A percentile compares a stretch with the other conserved stretches of the same genome.
phyloP scores from a whole-genome alignment of 2,113 vertebrate species.

The Arothron firmamentum region DNA sequence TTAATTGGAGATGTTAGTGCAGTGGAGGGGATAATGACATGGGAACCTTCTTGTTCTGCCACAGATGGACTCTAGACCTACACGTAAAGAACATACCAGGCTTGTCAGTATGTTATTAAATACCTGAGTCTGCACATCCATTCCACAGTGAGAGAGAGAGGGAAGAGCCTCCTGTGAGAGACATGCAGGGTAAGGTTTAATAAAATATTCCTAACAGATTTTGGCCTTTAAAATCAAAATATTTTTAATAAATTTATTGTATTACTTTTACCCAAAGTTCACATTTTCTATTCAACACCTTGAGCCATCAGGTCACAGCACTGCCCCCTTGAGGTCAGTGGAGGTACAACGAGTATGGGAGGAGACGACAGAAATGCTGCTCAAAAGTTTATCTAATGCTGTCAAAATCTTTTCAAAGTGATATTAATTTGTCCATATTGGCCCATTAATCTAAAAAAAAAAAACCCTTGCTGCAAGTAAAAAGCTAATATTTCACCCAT shows the following conservation, averaged over 20 bases:
- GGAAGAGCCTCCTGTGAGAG: neutral
- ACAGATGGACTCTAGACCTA: conserved; percentile 57
- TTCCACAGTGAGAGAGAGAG: neutral
- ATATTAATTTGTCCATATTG: neutral
- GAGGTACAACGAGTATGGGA: neutral
- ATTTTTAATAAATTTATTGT: no score
- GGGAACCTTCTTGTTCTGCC: conserved; percentile 63
- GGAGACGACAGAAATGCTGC: neutral
- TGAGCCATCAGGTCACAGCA: conserved; percentile 39
- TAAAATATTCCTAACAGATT: no score
- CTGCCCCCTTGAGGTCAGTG: conserved; percentile 59
- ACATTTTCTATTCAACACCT: neutral
- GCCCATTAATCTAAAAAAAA: neutral
- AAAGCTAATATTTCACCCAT: neutral
- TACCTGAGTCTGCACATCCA: neutral
- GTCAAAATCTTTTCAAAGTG: neutral
- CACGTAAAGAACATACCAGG: conserved; percentile 7
- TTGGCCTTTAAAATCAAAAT: no score
- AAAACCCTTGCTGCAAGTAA: neutral
- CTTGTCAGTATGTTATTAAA: neutral
- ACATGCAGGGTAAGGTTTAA: no score
- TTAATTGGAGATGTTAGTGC: conserved; percentile 77
- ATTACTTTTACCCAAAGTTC: no score
- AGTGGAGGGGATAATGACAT: conserved; percentile 72
- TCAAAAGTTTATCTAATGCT: neutral